Evolutionary conservation across 2,113 vertebrate genomes (phyloP).

Genomic region (Scopus umbretta): DNA sequence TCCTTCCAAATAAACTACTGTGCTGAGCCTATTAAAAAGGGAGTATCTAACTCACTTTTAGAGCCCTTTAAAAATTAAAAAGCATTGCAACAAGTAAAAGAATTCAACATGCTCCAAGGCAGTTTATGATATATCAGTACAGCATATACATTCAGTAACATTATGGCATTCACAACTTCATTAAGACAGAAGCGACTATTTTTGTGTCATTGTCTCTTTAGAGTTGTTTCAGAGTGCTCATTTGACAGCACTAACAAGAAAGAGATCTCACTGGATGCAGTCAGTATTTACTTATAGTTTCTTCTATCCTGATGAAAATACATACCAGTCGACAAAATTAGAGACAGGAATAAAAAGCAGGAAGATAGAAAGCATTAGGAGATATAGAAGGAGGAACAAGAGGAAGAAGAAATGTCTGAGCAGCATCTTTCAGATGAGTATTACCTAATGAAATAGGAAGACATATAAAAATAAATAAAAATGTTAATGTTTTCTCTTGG

Average conservation of each 20-base stretch:
- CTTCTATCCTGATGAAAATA: neutral
- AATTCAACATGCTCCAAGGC: neutral
- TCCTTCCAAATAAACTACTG: neutral
- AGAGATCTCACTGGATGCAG: neutral
- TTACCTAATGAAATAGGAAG: neutral
- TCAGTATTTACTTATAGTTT: neutral
- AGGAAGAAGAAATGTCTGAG: neutral
- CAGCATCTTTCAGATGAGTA: neutral
- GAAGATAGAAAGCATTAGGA: neutral
- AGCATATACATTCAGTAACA: neutral
- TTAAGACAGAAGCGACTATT: neutral
- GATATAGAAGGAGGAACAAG: neutral
- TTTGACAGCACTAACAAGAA: neutral
- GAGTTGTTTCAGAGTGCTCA: neutral
- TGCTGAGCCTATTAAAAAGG: neutral
- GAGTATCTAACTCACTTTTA: neutral
- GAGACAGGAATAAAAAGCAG: neutral
- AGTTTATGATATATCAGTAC: neutral
- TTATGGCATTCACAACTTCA: neutral
- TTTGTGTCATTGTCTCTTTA: neutral
- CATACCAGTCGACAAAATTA: neutral
- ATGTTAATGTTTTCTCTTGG: neutral
- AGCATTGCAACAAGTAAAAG: conserved; percentile 1
- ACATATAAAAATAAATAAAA: neutral
- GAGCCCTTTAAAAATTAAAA: neutral